Conservation (phyloP, 2,113 vertebrate species). For the Octodon degus region DNA sequence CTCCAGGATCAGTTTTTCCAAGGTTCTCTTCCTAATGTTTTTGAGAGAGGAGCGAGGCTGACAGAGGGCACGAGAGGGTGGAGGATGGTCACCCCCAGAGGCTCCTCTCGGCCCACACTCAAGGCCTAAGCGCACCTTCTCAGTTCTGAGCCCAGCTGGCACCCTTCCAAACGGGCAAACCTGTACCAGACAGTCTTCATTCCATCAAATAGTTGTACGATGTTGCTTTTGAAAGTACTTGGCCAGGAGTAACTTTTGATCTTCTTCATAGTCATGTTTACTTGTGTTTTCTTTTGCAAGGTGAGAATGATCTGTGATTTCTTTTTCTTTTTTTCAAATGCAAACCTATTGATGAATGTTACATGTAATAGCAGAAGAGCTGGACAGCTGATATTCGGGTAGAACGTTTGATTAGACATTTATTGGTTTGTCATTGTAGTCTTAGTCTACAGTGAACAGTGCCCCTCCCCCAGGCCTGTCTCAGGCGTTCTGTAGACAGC, state of each 20-base stretch:
- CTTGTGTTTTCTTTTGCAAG: conserved; percentile 32
- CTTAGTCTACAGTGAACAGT: conserved; percentile 20
- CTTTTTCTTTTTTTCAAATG: conserved; percentile 36
- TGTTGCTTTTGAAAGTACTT: conserved; percentile 52
- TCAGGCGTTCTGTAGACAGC: neutral
- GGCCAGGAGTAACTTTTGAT: neutral
- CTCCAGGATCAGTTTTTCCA: neutral
- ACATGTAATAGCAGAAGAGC: neutral
- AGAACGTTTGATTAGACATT: conserved; percentile 47
- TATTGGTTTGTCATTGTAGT: conserved; percentile 48
- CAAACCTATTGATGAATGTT: conserved; percentile 51
- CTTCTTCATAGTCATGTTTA: conserved; percentile 29
- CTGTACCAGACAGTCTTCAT: neutral
- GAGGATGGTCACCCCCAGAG: too few species aligned
- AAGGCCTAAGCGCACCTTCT: neutral
- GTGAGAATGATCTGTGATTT: conserved; percentile 8
- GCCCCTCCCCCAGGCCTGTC: neutral
- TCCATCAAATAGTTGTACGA: neutral
- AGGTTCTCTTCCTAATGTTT: neutral
- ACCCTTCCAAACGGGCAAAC: neutral
- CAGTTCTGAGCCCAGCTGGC: neutral
- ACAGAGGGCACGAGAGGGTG: neutral
- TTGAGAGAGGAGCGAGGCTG: neutral
- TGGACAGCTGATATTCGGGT: neutral
- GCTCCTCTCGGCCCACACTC: too few species aligned